phyloP scores from a whole-genome alignment of 1,140 invertebrate species.

The Agrypnia vestita region DNA sequence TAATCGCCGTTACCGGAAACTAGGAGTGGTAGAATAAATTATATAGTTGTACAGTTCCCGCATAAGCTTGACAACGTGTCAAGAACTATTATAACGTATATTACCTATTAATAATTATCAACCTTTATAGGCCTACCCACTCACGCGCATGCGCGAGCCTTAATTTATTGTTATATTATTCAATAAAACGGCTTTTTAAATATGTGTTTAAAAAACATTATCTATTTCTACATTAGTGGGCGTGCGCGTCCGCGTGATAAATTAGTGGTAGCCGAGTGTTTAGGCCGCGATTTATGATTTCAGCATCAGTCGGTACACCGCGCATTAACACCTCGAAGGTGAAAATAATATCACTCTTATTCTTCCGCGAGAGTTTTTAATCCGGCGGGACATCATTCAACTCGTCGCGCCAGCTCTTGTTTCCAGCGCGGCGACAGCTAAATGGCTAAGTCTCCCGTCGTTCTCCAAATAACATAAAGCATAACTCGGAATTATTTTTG shows the following conservation, averaged over 20 bases:
- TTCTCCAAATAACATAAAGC: too few relatives aligned
- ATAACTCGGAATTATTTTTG: too few relatives aligned
- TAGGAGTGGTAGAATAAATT: too few relatives aligned
- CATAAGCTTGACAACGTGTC: not conserved
- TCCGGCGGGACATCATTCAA: not conserved
- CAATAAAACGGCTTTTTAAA: conserved; percentile 6
- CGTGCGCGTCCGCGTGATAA: conserved; percentile 6
- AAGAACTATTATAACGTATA: not conserved
- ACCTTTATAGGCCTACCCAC: not conserved
- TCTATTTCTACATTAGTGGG: not conserved
- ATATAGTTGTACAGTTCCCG: too few relatives aligned
- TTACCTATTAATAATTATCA: not conserved
- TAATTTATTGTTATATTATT: conserved; percentile 20
- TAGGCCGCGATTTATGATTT: conserved; percentile 12
- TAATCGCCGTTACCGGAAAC: too few relatives aligned
- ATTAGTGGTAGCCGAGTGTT: conserved; percentile 5
- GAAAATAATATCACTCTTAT: conserved; percentile 22
- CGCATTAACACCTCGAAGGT: conserved; percentile 22
- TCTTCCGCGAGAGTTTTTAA: not conserved
- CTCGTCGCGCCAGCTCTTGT: not conserved
- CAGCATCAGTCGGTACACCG: conserved; percentile 1
- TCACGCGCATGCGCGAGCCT: not conserved
- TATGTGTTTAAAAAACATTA: conserved; percentile 19
- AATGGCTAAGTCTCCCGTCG: too few relatives aligned
- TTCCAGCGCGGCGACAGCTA: not conserved